Evolutionary conservation across 2,113 vertebrate genomes (phyloP), one percentile per base, ranked within the genome.

Genomic region (Dicerorhinus sumatrensis): DNA sequence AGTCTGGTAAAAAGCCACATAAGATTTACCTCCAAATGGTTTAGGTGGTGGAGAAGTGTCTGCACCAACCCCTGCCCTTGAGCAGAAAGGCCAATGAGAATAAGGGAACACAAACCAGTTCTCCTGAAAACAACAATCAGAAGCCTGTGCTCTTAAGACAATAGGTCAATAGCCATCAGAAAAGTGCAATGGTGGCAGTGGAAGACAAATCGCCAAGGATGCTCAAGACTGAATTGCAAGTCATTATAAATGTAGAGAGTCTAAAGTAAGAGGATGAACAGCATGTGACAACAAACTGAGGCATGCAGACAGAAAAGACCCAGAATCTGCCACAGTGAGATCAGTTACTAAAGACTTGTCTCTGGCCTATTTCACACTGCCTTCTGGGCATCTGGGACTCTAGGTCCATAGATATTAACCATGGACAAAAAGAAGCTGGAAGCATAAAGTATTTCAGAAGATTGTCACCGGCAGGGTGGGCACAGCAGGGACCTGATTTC

Each of bases 11-110:
- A 92, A 79, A 65, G 14, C 60, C 51, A 46, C 31, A 31, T 2
- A 62, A 93, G 51, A 70, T 69, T 80, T 96, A 48, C 56, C 48
- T 96, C 36, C 14, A n/a, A 46, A 86, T n/a, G 63, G 89, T 87
- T 87, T 81, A 75, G 54, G 16, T 81, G 51, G 39, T 16, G 8
- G 5, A 42, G 42, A 56, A 84, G 23, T 48, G 21, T 60, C 17
- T 70, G 46, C 27, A 31, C 60, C n/a, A 81, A 39, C 23, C 36
- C 29, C 5, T 76, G 21, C 67, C 39, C 10, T 48, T 69, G n/a
- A 77, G 46, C n/a, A 27, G 0, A 60, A 72, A 72, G 2, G 21
- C 58, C 60, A 70, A 0, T 1, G 29, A 46, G 36, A 48, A 46
- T 17, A 54, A 17, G 7, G 23, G 10, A 20, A 56, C 42, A 73